phyloP scores from a whole-genome alignment of 2,113 vertebrate species.

The Poecile atricapillus region DNA sequence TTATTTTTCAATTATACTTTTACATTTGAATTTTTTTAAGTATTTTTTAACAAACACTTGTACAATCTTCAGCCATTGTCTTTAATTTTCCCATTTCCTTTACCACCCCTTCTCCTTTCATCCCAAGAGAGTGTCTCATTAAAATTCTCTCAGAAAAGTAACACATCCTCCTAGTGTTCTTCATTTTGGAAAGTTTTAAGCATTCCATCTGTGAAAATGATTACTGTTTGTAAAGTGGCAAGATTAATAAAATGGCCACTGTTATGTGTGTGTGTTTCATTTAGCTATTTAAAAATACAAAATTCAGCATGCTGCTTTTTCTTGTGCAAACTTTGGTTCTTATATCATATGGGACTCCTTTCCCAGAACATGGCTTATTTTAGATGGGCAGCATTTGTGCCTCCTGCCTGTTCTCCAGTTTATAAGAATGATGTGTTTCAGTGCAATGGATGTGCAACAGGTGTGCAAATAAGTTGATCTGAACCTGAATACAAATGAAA shows the following conservation, averaged over 20 bases:
- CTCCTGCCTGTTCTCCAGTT: background rate
- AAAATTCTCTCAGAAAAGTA: conserved; percentile 51
- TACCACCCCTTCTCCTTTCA: background rate
- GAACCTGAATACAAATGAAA: background rate
- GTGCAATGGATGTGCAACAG: background rate
- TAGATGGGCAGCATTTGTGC: background rate
- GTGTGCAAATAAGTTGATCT: background rate
- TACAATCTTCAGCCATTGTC: background rate
- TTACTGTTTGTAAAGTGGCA: conserved; percentile 52
- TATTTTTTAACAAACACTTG: conserved; percentile 41
- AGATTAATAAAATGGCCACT: conserved; percentile 62
- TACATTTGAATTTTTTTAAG: background rate
- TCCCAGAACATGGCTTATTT: background rate
- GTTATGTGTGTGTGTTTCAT: conserved; percentile 51
- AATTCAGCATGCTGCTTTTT: conserved; percentile 57
- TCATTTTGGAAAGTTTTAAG: conserved; percentile 29
- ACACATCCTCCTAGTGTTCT: conserved; percentile 38
- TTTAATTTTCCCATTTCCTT: conserved; percentile 36
- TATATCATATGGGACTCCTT: background rate
- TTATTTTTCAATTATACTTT: conserved; percentile 22
- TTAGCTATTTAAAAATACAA: conserved; percentile 49
- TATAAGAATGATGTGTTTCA: background rate
- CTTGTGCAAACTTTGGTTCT: conserved; percentile 66
- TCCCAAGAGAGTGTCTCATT: background rate
- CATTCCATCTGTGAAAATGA: conserved; percentile 49